phyloP scores from a whole-genome alignment of 2,888 invertebrate species.

The Pecten maximus region DNA sequence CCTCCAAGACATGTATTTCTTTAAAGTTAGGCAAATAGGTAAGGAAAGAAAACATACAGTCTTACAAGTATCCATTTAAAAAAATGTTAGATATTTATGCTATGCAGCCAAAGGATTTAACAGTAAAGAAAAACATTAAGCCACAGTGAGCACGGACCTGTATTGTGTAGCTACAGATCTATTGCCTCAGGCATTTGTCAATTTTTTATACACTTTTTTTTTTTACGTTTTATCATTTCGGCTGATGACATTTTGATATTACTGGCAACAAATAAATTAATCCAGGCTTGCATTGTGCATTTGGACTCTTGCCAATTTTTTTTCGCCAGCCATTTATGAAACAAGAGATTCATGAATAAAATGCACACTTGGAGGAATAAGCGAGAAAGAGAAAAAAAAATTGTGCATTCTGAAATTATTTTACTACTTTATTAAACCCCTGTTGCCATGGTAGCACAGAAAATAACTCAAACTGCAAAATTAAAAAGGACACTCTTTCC shows the following conservation, averaged over 20 bases:
- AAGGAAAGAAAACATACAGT: background rate
- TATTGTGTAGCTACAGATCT: conserved; percentile 9
- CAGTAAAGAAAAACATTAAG: background rate
- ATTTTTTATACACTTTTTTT: conserved; percentile 20
- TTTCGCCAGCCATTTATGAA: conserved; percentile 29
- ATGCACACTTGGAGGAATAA: conserved; percentile 14
- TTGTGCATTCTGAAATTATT: conserved; percentile 22
- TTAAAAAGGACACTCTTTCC: conserved; percentile 33
- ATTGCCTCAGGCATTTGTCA: conserved; percentile 1
- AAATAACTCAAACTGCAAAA: conserved; percentile 35
- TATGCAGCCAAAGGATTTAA: conserved; percentile 6
- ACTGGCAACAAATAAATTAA: conserved; percentile 35
- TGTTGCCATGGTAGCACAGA: conserved; percentile 13
- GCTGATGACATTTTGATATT: conserved; percentile 35
- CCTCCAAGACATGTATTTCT: background rate
- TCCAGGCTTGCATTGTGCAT: conserved; percentile 19
- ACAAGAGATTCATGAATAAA: conserved; percentile 35
- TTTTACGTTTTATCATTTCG: conserved; percentile 20
- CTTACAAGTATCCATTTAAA: conserved; percentile 15
- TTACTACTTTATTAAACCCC: conserved; percentile 32
- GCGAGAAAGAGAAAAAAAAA: conserved; percentile 35
- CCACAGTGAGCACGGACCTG: background rate
- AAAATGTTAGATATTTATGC: conserved; percentile 16
- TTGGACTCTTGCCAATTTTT: conserved; percentile 26
- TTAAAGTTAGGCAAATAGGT: background rate